Evolutionary conservation across 2,797 vertebrate genomes (phyloP).

Genomic region (Garrulus glandarius): DNA sequence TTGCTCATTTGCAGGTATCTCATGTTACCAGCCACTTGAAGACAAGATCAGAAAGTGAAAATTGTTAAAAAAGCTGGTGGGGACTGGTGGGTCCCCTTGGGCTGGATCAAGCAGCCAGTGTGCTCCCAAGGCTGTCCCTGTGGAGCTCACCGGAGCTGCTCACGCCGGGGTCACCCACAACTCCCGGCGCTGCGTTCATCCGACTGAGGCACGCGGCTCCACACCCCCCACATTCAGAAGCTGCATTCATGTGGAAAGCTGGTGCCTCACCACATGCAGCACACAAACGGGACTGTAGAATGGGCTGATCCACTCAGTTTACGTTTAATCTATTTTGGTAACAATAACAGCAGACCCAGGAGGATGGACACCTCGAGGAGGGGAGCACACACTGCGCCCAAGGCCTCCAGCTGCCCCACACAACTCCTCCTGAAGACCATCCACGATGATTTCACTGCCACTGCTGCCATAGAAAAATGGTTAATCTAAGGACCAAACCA

Average conservation of each 20-base stretch:
- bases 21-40: not conserved
- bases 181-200: not conserved
- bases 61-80: too few species aligned
- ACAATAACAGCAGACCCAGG: not conserved
- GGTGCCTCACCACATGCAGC: not conserved
- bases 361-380: not conserved
- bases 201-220: not conserved
- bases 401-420: not conserved
- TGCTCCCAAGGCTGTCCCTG: not conserved
- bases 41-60: not conserved
- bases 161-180: rapidly evolving
- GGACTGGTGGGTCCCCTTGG: rapidly evolving
- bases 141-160: not conserved
- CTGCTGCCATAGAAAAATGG: rapidly evolving
- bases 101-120: rapidly evolving
- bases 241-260: not conserved
- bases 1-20: not conserved
- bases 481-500: not conserved
- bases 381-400: rapidly evolving
- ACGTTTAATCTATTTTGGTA: not conserved
- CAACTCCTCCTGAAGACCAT: not conserved
- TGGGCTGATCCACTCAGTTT: not conserved
- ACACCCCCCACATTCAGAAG: not conserved
- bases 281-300: not conserved
- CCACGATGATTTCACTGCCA: rapidly evolving